Evolutionary conservation across 1,140 invertebrate species (phyloP), one percentile per base, ranked within the genome.

Genomic region (Sarcophaga bullata): DNA sequence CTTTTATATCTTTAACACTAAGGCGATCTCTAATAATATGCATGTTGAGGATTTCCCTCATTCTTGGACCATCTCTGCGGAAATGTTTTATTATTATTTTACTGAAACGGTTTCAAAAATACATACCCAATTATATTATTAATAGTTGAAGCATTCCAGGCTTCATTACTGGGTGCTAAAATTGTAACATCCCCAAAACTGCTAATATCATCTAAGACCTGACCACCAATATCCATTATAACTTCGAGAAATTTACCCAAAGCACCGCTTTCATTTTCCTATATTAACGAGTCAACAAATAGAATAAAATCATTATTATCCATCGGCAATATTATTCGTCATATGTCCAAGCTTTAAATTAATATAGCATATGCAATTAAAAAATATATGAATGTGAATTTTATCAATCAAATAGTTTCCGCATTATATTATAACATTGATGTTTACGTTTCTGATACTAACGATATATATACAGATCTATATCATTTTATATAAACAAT

Each of bases 81-180:
- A 37, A 37, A 37, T 37, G 4, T 37, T 37, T 37, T 37, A 37
- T 37, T 37, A 37, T 37, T 37, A 37, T 37, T 2, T 37, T 37
- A 37, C 4, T 37, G 25, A 37, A 37, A 37, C 25, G 25, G 4
- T 37, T 25, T 82, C 73, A 49, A 17, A 37, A 37, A 62, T 8
- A 58, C 75, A 84, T 85, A 90, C 91, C 93, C 92, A 54, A 95
- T 91, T 84, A 96, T 91, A 84, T 93, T 92, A 83, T 95, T 92
- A 0, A 97, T 92, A 58, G 92, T 93, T 7, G 93, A 91, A 82
- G 93, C 92, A 82, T 94, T 93, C 93, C 94, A 95, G 0, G 97
- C 97, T 81, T 95, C 94, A 89, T 98, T 98, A 84, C 95, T 96
- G 0, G 97, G 97, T 0, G 96, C 96, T 88, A 98, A 97, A 25